Conservation (phyloP, 2,888 invertebrate genomes). For the Hirtodrosophila histrioides region DNA sequence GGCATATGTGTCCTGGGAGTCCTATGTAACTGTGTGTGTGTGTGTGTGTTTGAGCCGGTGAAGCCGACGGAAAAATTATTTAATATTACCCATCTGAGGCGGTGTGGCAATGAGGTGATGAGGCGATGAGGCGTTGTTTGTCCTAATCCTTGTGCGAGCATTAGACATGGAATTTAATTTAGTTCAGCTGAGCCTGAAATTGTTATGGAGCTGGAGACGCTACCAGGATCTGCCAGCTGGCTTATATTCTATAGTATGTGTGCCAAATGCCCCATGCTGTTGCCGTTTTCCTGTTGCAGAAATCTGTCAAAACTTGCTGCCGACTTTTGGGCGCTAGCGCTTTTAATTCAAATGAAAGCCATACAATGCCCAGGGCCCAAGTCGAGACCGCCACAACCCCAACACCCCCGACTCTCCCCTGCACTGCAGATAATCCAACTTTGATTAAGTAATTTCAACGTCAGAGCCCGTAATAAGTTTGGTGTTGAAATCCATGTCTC, state of each 20-base stretch:
- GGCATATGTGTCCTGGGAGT: constrained; percentile 74
- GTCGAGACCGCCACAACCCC: constrained; percentile 7
- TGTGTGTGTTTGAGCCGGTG: constrained; percentile 20
- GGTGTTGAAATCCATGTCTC: constrained; percentile 81
- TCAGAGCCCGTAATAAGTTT: constrained; percentile 63
- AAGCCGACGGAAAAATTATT: constrained; percentile 50
- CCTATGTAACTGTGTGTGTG: constrained; percentile 15
- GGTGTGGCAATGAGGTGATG: constrained; percentile 49
- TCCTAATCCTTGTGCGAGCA: constrained; percentile 76
- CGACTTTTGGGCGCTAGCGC: constrained; percentile 64
- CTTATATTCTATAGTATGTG: constrained; percentile 31
- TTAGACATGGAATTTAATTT: constrained; percentile 83
- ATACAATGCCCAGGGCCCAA: constrained; percentile 48
- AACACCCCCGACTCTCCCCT: constrained; percentile 23
- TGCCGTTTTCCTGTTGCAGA: constrained; percentile 27
- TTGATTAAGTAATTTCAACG: constrained; percentile 82
- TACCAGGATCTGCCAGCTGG: constrained; percentile 5
- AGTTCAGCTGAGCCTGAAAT: constrained; percentile 62
- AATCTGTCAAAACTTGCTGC: constrained; percentile 71
- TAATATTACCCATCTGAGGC: constrained; percentile 55
- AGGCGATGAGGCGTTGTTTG: constrained; percentile 70
- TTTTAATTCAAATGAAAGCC: constrained; percentile 77
- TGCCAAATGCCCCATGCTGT: constrained; percentile 68
- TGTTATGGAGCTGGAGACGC: constrained; percentile 5
- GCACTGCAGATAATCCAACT: constrained; percentile 81